These are phyloP conservation scores for Euzophera pinguis DNA, from an alignment of 2,888 invertebrate species.

Conservation along the genomic window DNA sequence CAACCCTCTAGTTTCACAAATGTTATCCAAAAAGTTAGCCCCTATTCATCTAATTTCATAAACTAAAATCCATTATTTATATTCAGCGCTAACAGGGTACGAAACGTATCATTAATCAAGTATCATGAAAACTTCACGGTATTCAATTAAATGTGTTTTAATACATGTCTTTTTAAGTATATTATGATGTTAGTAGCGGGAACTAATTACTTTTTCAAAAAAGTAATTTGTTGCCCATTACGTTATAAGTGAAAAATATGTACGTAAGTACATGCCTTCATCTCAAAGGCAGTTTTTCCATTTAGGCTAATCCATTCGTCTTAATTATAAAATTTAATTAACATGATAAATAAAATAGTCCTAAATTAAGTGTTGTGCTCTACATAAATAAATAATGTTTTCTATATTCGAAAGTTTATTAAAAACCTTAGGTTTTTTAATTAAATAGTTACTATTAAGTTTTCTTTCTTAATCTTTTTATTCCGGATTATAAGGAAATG, in stretches of 20 bases:
- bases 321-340: no score
- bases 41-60: conserved; percentile 4
- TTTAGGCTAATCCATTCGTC: neutral
- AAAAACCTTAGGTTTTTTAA: no score
- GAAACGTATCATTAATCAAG: conserved; percentile 2
- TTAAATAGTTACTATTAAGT: no score
- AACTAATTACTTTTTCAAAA: neutral
- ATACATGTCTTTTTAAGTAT: neutral
- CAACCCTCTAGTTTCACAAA: neutral
- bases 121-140: neutral
- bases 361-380: no score
- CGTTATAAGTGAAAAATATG: neutral
- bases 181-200: neutral
- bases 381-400: no score
- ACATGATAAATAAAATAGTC: neutral
- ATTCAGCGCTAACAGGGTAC: neutral
- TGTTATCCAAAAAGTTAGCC: neutral
- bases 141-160: neutral
- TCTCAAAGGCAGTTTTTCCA: neutral
- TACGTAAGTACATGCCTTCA: neutral
- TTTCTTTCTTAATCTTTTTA: no score
- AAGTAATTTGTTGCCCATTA: neutral
- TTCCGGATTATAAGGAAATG: no score
- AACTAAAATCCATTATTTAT: conserved; percentile 6
- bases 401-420: no score